phyloP scores from a whole-genome alignment of 2,888 invertebrate genomes.

The Agrilus cyanescens region DNA sequence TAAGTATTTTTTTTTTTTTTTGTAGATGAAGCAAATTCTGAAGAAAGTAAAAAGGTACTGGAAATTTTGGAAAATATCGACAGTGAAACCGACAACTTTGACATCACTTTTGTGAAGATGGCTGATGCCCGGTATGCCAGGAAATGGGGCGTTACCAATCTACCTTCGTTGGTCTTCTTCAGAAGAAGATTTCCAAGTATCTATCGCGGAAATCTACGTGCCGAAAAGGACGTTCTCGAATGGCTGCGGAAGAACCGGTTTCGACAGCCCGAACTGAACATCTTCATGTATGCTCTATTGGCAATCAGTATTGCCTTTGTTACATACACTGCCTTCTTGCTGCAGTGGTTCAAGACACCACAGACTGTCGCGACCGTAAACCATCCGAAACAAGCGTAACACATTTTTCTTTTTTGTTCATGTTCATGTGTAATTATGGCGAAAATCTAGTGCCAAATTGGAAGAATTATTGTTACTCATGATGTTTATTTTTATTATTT shows the following conservation, averaged over 20 bases:
- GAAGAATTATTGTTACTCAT: too few species aligned
- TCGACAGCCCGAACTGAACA: conserved; percentile 82
- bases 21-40: conserved; percentile 67
- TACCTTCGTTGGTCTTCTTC: conserved; percentile 87
- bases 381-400: conserved; percentile 56
- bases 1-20: conserved; percentile 13
- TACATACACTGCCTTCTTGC: conserved; percentile 79
- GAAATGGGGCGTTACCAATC: conserved; percentile 86
- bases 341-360: conserved; percentile 77
- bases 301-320: conserved; percentile 77
- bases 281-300: conserved; percentile 87
- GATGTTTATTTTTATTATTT: not conserved
- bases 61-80: conserved; percentile 87
- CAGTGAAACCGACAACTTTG: conserved; percentile 86
- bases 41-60: conserved; percentile 70
- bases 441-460: not conserved
- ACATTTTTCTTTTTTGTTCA: not conserved
- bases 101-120: conserved; percentile 92
- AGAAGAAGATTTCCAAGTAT: conserved; percentile 86
- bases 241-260: conserved; percentile 90
- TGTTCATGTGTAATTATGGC: not conserved
- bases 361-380: conserved; percentile 46
- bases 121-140: conserved; percentile 81
- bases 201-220: conserved; percentile 76
- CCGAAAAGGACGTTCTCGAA: conserved; percentile 77